Evolutionary conservation across 2,888 invertebrate species (phyloP).

Genomic region (Campoplex nolae): DNA sequence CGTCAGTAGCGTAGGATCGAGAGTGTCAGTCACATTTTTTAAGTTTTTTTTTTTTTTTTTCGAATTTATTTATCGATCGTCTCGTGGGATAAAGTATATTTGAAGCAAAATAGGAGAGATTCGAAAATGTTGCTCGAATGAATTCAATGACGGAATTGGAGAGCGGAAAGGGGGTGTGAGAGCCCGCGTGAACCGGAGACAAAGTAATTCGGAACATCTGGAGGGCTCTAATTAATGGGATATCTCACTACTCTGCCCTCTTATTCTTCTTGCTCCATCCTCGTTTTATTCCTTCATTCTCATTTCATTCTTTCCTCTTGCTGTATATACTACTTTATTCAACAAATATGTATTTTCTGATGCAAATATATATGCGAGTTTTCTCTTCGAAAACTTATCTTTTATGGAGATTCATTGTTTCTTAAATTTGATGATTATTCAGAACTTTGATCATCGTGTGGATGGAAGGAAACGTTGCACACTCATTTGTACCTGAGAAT

Average conservation of each 20-base stretch:
- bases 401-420: neutral
- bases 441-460: neutral
- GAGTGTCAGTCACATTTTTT: neutral
- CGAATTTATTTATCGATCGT: neutral
- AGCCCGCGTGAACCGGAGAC: slow-evolving; percentile 71
- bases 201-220: slow-evolving; percentile 83
- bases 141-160: slow-evolving; percentile 51
- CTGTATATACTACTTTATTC: slow-evolving; percentile 75
- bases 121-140: slow-evolving; percentile 61
- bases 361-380: slow-evolving; percentile 1
- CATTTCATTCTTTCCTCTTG: slow-evolving; percentile 70
- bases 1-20: too few species aligned
- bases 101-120: neutral
- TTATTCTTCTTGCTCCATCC: slow-evolving; percentile 67
- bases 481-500: neutral
- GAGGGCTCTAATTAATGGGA: slow-evolving; percentile 82
- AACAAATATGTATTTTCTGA: slow-evolving; percentile 78
- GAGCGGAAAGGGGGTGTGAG: slow-evolving; percentile 37
- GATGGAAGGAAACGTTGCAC: neutral
- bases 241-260: slow-evolving; percentile 77
- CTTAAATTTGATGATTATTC: neutral
- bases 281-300: slow-evolving; percentile 63
- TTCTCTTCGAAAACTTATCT: neutral
- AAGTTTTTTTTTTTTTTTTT: neutral
- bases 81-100: neutral